A percentile compares a stretch with the other conserved stretches of the same genome.
Conservation (phyloP, 2,888 invertebrate species). For the Sinelater perroti region DNA sequence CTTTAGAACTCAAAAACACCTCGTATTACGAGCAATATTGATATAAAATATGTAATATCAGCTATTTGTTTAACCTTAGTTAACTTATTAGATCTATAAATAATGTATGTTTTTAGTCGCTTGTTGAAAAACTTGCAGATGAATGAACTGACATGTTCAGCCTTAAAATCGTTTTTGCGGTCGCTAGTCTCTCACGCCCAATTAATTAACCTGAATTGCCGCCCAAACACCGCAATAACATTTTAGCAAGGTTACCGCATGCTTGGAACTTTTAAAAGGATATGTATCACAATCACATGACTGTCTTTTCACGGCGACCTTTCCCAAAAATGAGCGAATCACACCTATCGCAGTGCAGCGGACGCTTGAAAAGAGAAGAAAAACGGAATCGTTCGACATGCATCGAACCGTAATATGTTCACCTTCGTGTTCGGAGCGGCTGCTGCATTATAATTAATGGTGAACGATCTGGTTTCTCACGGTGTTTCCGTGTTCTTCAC, state of each 20-base stretch:
- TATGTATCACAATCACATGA: slow-evolving; percentile 16
- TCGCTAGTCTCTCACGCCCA: too few species aligned
- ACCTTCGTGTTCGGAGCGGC: slow-evolving; percentile 1
- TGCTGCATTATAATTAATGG: background rate
- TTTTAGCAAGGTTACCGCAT: slow-evolving; percentile 7
- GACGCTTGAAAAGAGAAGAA: too few species aligned
- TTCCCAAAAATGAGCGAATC: slow-evolving; percentile 1
- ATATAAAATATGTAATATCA: too few species aligned
- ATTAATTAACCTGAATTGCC: slow-evolving; percentile 17
- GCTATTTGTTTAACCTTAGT: too few species aligned
- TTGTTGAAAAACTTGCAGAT: too few species aligned
- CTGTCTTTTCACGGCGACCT: slow-evolving; percentile 1
- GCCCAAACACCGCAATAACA: slow-evolving; percentile 1
- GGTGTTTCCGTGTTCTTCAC: background rate
- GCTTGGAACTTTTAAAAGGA: slow-evolving; percentile 4
- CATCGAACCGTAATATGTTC: slow-evolving; percentile 5
- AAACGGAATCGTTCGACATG: background rate
- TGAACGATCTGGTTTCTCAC: background rate
- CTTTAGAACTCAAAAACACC: too few species aligned
- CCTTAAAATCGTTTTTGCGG: too few species aligned
- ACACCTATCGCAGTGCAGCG: too few species aligned
- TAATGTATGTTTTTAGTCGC: too few species aligned
- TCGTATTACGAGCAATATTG: too few species aligned
- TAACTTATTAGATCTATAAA: too few species aligned
- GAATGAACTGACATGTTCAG: too few species aligned